phyloP scores from a whole-genome alignment of 2,888 invertebrate genomes.

The Aleiodes testaceus region DNA sequence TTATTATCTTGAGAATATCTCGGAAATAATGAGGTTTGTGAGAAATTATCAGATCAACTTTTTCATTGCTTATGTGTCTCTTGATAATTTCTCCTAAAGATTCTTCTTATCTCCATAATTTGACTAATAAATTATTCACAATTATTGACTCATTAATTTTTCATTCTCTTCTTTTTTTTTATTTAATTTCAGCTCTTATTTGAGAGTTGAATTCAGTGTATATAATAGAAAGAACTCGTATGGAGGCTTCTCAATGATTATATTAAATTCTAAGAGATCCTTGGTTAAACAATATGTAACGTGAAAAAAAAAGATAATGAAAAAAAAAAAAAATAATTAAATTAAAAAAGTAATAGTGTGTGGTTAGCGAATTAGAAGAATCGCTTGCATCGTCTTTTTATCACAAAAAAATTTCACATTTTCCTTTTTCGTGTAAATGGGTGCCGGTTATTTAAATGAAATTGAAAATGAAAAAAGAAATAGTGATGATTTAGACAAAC shows the following conservation, averaged over 20 bases:
- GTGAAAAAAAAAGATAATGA: conserved; percentile 31
- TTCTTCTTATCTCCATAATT: background rate
- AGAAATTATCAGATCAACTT: too few relatives aligned
- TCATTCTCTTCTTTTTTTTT: conserved; percentile 22
- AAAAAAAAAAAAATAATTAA: conserved; percentile 17
- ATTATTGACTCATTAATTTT: conserved; percentile 25
- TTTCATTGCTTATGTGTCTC: too few relatives aligned
- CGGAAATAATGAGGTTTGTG: too few relatives aligned
- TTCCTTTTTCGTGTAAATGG: conserved; percentile 30
- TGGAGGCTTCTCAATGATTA: conserved; percentile 52
- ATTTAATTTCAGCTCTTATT: conserved; percentile 50
- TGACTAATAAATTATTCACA: conserved; percentile 17
- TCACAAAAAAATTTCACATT: conserved; percentile 43
- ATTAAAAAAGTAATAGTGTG: conserved; percentile 50
- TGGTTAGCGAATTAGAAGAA: conserved; percentile 59
- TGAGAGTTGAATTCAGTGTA: conserved; percentile 62
- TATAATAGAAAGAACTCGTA: conserved; percentile 58
- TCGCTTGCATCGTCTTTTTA: conserved; percentile 63
- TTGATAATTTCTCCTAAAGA: too few relatives aligned
- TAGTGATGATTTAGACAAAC: conserved; percentile 43
- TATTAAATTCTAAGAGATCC: conserved; percentile 36
- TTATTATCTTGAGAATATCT: too few relatives aligned
- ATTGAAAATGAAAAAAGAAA: conserved; percentile 36
- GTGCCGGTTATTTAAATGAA: conserved; percentile 19
- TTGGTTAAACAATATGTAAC: conserved; percentile 39